These are phyloP conservation scores for Scaptomyza montana DNA, from an alignment of 1,140 invertebrate genomes.

Conservation along the genomic window DNA sequence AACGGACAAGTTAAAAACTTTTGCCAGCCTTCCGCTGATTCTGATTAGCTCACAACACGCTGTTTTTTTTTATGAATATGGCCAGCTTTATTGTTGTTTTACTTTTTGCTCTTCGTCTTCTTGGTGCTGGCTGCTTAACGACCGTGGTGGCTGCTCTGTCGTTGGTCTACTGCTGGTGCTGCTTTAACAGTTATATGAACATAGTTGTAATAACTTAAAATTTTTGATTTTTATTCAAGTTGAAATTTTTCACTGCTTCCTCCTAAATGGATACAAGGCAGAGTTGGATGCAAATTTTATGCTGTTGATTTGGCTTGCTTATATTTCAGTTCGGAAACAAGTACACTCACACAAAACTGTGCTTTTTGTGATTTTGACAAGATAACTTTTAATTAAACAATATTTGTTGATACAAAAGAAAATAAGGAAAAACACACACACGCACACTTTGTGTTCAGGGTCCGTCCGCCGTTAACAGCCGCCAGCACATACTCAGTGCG, in stretches of 20 bases:
- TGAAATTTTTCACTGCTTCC: constrained; percentile 23
- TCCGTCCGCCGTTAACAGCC: constrained; percentile 49
- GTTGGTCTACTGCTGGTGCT: constrained; percentile 28
- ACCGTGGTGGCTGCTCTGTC: constrained; percentile 45
- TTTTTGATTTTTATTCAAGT: constrained; percentile 43
- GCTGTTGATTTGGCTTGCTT: constrained; percentile 15
- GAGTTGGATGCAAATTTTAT: constrained; percentile 33
- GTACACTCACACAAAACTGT: constrained; percentile 40
- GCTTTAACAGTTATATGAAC: constrained; percentile 43
- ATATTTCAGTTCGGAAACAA: constrained; percentile 32
- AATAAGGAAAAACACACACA: constrained; percentile 31
- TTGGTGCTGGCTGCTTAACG: constrained; percentile 43
- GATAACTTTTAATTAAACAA: constrained; percentile 42
- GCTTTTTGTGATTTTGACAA: constrained; percentile 32
- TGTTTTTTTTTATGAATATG: constrained; percentile 49
- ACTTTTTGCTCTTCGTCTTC: constrained; percentile 51
- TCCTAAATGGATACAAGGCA: constrained; percentile 17
- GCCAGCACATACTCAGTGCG: constrained; percentile 48
- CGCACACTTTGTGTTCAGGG: constrained; percentile 37
- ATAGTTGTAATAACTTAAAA: constrained; percentile 43
- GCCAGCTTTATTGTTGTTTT: constrained; percentile 56
- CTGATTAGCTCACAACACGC: constrained; percentile 57
- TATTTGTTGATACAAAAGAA: constrained; percentile 36
- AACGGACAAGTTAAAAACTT: constrained; percentile 20
- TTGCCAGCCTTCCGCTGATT: constrained; percentile 36